Base-by-base conservation (phyloP, 2,797 vertebrate species). In the Sebastes diploproa region DNA sequence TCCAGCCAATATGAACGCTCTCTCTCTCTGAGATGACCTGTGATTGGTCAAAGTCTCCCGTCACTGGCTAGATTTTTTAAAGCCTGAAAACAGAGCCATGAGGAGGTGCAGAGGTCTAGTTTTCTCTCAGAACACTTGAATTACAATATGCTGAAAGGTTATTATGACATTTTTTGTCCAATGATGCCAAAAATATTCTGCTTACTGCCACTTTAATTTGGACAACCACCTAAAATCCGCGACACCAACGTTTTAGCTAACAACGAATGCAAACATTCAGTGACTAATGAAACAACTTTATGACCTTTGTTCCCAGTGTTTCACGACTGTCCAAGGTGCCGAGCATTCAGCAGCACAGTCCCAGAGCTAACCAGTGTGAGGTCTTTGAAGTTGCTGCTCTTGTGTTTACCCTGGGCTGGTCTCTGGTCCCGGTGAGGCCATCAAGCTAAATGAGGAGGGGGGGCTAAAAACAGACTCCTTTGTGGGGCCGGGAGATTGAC, bases 311-410 rank as follows among this genome's bases (percentile, higher is more conserved):
- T 86, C 32, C 27, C n/a, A 52, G 8, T 55, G 73, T 75, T 84
- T 87, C 32, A 77, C 77, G 70, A 30, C 32, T 62, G 5, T 77
- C 30, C 60, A 56, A 77, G 69, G 61, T 63, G 55, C 78, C 80
- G 82, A 86, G 86, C 36, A 71, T 42, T 34, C 50, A 59, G 62
- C 23, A n/a, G 62, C 29, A 5, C 58, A 13, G 82, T 78, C 67
- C 81, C 78, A 58, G 77, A 10, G 69, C 69, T 75, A 32, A 82
- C 64, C 90, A 87, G 84, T 78, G 83, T 87, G 91, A 80, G 82
- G 78, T 81, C 90, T 93, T 92, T 93, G 92, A 94, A 89, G 85
- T 72, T 54, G 74, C 84, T 76, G 81, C 62, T 68, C 61, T 84
- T 74, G 81, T 93, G 90, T 93, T 94, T 93, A 89, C 65, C 52